Evolutionary conservation across 2,113 vertebrate species (phyloP).

Genomic region (Tautogolabrus adspersus): DNA sequence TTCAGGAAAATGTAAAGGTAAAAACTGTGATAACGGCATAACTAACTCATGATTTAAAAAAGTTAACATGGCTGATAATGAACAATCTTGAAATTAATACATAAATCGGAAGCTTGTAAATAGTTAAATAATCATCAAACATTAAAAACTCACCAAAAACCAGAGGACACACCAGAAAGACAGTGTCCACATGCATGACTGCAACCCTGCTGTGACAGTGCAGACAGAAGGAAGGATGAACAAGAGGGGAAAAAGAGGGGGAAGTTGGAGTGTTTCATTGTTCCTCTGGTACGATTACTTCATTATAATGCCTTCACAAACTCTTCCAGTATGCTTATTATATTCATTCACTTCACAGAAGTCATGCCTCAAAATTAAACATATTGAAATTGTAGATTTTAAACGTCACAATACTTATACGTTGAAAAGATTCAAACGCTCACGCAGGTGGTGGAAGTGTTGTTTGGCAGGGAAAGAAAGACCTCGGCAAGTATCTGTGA

Average conservation of each 20-base stretch:
- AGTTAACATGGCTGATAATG: not conserved
- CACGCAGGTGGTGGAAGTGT: not conserved
- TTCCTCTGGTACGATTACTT: slow-evolving; percentile 20
- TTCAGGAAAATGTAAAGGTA: too few species aligned
- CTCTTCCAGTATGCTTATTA: not conserved
- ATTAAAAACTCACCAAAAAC: slow-evolving; percentile 70
- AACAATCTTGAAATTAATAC: not conserved
- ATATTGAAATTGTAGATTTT: not conserved
- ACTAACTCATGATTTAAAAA: not conserved
- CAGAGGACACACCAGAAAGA: slow-evolving; percentile 40
- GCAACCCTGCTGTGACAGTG: slow-evolving; percentile 43
- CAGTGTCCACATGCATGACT: slow-evolving; percentile 66
- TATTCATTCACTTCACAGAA: not conserved
- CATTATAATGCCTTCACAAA: not conserved
- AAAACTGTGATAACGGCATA: not conserved
- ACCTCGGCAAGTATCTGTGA: slow-evolving; percentile 60
- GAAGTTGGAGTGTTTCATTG: slow-evolving; percentile 60
- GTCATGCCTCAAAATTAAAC: not conserved
- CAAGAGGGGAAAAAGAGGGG: slow-evolving; percentile 30
- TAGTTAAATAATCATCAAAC: not conserved
- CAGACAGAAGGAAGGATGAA: slow-evolving; percentile 47
- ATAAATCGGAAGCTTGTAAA: not conserved
- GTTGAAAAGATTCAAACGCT: not conserved
- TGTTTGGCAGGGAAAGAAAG: slow-evolving; percentile 48
- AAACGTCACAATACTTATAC: not conserved